Evolutionary conservation across 2,797 vertebrate genomes (phyloP), one percentile per base, ranked within the genome.

Genomic region (Cyclura pinguis): DNA sequence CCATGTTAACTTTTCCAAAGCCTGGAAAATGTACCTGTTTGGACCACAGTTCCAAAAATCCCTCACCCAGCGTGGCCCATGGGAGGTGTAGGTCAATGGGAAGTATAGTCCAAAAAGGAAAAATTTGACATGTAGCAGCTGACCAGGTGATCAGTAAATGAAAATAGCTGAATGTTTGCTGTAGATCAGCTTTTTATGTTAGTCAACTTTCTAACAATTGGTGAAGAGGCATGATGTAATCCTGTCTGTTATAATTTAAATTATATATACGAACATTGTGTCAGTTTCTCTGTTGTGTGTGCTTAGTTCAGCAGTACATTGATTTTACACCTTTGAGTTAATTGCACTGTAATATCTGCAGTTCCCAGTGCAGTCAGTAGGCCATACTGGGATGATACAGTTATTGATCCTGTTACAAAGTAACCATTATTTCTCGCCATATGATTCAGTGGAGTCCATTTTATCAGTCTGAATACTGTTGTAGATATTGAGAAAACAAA

Each of bases 401-500:
- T 24, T 88, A 84, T 0, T 77, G 87, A 80, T 86, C 20, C 32
- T 62, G 59, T 42, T 78, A 77, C 47, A 77, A n/a, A 78, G 59
- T 67, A 74, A 84, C 84, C 27, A 74, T 32, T 94, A 88, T 93
- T 94, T 95, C 38, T 88, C 86, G 74, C 91, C 91, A 38, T 82
- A 92, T 87, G 93, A 74, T 88, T 93, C 57, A 88, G 57, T 82
- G 92, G 69, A 14, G 16, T 62, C 47, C 47, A 13, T 87, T 93
- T 90, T 95, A 88, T 85, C 87, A 92, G 93, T 35, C 12, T 91
- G 80, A 77, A 93, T 89, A 88, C 86, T 86, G 92, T 88, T 87
- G 50, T 92, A 92, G 85, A 91, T 81, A 67, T 78, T 76, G 90
- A 91, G 69, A 89, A 88, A 6, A 42, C 50, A 59, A 81, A 93